Evolutionary conservation across 2,797 vertebrate genomes (phyloP), one percentile per base, ranked within the genome.

Genomic region (Poecilia wingei): DNA sequence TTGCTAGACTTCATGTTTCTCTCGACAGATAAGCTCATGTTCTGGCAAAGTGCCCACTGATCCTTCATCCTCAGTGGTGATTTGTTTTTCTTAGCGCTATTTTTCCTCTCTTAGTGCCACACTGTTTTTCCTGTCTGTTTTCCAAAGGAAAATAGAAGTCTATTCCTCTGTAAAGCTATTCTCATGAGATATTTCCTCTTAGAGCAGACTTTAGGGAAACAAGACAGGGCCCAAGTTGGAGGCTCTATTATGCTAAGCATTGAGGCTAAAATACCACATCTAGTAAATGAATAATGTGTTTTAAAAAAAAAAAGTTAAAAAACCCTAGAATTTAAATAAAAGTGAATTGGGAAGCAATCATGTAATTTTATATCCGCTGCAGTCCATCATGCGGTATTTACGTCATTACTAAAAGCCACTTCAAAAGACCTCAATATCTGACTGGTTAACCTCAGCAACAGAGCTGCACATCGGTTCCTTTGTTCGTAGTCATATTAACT

Each of bases 21-120:
- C 69, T 69, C 84, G 82, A 92, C 84, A 66, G 80, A 89, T 53
- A 49, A 74, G 81, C 70, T 87, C n/a, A 2, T 87, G 82, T 82
- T 43, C 66, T 92, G 92, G 90, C 85, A 82, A 22, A 71, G 28
- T 1, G 72, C 90, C 88, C 3, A 18, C 8, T 83, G 80, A 91
- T 79, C 82, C 75, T 79, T 79, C 81, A 78, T 80, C 78, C 57
- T 83, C 57, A 57, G 61, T 72, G 79, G 76, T 75, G 75, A 84
- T 86, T 55, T 77, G 80, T 85, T 78, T 80, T 89, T 82, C 8
- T 66, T 68, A 46, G 46, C 2, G 5, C 47, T 33, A 72, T 41
- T 76, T 51, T 83, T 82, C 51, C 77, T 76, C 49, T 82, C 61
- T 83, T 51, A 72, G 3, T 76, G 77, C 78, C 61, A 14, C 18